Conservation (phyloP, 2,888 invertebrate species). For the Eucera pruinosa region DNA sequence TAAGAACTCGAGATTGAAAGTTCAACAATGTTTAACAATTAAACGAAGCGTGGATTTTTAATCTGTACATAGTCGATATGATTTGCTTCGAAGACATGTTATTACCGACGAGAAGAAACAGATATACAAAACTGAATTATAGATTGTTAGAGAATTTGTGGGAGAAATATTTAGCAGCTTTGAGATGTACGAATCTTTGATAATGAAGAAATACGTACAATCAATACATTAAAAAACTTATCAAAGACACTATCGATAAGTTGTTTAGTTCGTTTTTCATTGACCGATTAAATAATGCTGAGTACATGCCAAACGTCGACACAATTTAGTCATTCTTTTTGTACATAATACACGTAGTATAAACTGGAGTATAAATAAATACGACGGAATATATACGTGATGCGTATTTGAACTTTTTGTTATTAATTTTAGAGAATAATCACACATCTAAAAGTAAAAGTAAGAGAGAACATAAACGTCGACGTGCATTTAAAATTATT, state of each 20-base stretch:
- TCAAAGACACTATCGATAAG: constrained; percentile 50
- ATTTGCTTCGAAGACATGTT: constrained; percentile 42
- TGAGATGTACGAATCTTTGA: constrained; percentile 19
- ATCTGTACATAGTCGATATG: constrained; percentile 47
- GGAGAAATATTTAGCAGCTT: constrained; percentile 30
- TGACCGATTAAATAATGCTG: constrained; percentile 28
- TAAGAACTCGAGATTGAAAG: constrained; percentile 27
- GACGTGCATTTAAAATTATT: constrained; percentile 42
- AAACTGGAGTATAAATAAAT: constrained; percentile 54
- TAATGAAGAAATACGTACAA: constrained; percentile 28
- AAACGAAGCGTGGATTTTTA: constrained; percentile 52
- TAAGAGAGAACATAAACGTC: constrained; percentile 24
- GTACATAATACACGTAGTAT: constrained; percentile 54
- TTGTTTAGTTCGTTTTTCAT: constrained; percentile 42
- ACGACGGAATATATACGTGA: constrained; percentile 37
- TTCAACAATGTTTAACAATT: constrained; percentile 45
- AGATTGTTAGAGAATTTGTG: constrained; percentile 30
- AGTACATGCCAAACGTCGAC: constrained; percentile 39
- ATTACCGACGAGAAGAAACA: constrained; percentile 27
- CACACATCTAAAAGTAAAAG: constrained; percentile 20
- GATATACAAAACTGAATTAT: constrained; percentile 21
- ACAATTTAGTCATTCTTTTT: constrained; percentile 56
- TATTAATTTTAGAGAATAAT: constrained; percentile 31
- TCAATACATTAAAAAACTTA: constrained; percentile 38
- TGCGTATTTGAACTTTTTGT: constrained; percentile 32